Conservation (phyloP, 2,797 vertebrate species). For the Malacoctenus gilli region DNA sequence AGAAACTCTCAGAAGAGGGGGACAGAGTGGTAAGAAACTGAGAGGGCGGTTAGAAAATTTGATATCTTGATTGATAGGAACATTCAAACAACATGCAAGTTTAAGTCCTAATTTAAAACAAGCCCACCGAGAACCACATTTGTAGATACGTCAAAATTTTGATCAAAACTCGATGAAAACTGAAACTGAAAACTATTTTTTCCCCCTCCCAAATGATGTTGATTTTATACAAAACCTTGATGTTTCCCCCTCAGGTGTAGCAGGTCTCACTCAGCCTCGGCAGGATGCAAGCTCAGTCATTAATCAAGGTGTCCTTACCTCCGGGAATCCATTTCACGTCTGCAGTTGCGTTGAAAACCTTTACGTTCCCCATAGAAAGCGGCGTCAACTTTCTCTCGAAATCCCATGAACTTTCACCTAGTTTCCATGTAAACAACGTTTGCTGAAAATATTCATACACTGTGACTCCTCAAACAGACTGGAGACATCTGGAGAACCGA, state of each 20-base stretch:
- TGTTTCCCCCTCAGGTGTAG: conserved; percentile 33
- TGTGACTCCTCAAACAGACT: conserved; percentile 26
- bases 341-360: background rate
- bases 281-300: conserved; percentile 38
- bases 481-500: conserved; percentile 40
- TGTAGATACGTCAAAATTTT: too few species aligned
- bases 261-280: conserved; percentile 34
- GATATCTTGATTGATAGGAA: conserved; percentile 33
- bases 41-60: conserved; percentile 29
- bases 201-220: conserved; percentile 41
- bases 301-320: conserved; percentile 53
- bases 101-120: conserved; percentile 26
- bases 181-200: conserved; percentile 42
- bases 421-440: conserved; percentile 35
- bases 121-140: too few species aligned
- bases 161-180: too few species aligned
- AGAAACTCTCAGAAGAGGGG: conserved; percentile 20
- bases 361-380: conserved; percentile 11
- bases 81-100: conserved; percentile 34
- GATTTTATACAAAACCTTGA: conserved; percentile 39
- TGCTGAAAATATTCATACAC: conserved; percentile 35
- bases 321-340: conserved; percentile 7
- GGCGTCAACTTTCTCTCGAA: background rate
- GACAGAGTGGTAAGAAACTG: conserved; percentile 51
- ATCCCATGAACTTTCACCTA: conserved; percentile 7